These are phyloP conservation scores for Rhagium mordax DNA, from an alignment of 2,888 invertebrate genomes.

Conservation along the genomic window DNA sequence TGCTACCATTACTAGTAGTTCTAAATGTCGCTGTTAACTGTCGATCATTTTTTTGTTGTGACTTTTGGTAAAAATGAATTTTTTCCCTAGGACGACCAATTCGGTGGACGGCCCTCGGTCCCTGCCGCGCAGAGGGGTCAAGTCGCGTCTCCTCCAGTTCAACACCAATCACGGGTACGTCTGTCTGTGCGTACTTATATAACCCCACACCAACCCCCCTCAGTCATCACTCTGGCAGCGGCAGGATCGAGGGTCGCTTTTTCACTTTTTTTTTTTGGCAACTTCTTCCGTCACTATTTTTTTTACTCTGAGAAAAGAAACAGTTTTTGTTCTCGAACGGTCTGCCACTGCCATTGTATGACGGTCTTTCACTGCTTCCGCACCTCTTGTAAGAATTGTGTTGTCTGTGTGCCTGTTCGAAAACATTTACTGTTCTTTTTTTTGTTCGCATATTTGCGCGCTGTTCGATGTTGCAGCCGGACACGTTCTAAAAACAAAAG, in stretches of 20 bases:
- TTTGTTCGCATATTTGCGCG: background rate
- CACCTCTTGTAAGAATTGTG: slow-evolving; percentile 23
- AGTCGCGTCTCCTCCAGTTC: slow-evolving; percentile 92
- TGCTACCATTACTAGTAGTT: no score
- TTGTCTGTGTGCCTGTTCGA: slow-evolving; percentile 63
- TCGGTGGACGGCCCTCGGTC: slow-evolving; percentile 89
- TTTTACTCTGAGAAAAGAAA: slow-evolving; percentile 40
- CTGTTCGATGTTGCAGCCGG: background rate
- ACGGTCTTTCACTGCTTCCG: slow-evolving; percentile 36
- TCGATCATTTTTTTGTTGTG: no score
- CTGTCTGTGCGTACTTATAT: slow-evolving; percentile 42
- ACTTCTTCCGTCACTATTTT: background rate
- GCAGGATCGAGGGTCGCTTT: slow-evolving; percentile 68
- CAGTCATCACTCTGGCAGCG: slow-evolving; percentile 59
- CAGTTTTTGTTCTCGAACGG: slow-evolving; percentile 77
- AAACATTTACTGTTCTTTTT: slow-evolving; percentile 65
- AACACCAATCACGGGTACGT: slow-evolving; percentile 87
- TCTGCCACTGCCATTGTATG: slow-evolving; percentile 59
- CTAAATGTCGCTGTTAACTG: no score
- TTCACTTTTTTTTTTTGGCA: slow-evolving; percentile 17
- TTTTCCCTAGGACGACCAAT: slow-evolving; percentile 68
- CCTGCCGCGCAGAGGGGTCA: slow-evolving; percentile 91
- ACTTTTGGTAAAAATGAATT: no score
- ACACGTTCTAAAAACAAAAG: no score
- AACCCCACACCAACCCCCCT: slow-evolving; percentile 42